These are phyloP conservation scores for Drosophila cognata DNA, from an alignment of 2,888 invertebrate species.

Conservation along the genomic window DNA sequence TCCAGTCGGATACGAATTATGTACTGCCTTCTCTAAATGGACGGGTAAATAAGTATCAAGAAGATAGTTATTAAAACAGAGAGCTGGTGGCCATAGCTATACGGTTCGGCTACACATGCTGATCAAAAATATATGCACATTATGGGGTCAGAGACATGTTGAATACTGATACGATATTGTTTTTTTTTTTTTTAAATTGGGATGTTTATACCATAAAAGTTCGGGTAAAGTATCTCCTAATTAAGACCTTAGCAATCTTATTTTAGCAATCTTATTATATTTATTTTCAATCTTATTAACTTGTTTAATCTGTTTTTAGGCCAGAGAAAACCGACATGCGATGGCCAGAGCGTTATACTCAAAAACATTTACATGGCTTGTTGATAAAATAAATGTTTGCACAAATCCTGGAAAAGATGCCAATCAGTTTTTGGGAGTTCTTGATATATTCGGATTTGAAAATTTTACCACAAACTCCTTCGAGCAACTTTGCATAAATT, in stretches of 20 bases:
- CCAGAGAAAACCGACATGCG: constrained; percentile 95
- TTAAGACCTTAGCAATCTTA: background rate
- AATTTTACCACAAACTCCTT: constrained; percentile 96
- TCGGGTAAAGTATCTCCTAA: background rate
- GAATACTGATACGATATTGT: background rate
- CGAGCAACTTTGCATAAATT: constrained; percentile 97
- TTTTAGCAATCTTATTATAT: background rate
- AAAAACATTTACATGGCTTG: constrained; percentile 95
- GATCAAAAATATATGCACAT: background rate
- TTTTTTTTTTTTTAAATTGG: background rate
- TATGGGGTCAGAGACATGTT: background rate
- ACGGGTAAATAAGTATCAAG: background rate
- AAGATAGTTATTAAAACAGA: background rate
- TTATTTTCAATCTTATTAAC: background rate
- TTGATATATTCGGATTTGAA: constrained; percentile 97
- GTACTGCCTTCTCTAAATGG: background rate
- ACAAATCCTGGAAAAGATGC: constrained; percentile 95
- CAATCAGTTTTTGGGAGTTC: constrained; percentile 92
- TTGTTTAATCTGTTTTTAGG: constrained; percentile 85
- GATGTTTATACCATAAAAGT: background rate
- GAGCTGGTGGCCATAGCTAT: background rate
- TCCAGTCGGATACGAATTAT: background rate
- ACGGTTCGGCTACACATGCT: background rate
- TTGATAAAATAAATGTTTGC: constrained; percentile 95
- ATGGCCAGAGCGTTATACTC: constrained; percentile 97